Conservation (phyloP, 2,113 vertebrate genomes). For the Athene noctua region DNA sequence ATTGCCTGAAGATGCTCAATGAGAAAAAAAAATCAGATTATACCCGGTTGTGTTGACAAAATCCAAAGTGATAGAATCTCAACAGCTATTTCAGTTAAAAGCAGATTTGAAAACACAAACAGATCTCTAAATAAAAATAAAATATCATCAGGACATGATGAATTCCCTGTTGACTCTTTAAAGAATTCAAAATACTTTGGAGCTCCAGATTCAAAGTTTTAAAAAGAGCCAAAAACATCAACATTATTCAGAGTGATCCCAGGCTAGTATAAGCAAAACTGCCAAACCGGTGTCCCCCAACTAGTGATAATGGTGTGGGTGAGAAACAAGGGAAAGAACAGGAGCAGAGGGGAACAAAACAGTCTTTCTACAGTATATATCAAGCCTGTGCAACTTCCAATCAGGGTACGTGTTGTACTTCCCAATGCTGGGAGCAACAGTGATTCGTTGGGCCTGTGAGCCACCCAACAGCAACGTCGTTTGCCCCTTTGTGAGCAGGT, state of each 20-base stretch:
- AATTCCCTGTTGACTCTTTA: neutral
- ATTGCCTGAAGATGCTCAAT: neutral
- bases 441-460: rapidly evolving
- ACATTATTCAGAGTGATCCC: neutral
- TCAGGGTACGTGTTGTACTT: neutral
- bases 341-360: neutral
- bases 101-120: neutral
- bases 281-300: neutral
- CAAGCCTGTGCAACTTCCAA: neutral
- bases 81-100: neutral
- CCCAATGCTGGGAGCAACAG: neutral
- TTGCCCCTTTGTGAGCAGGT: rapidly evolving
- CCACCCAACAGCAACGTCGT: rapidly evolving
- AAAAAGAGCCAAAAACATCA: neutral
- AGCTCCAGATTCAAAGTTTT: neutral
- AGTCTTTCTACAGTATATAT: neutral
- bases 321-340: neutral
- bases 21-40: neutral
- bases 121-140: neutral
- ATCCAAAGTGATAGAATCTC: neutral
- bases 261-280: neutral
- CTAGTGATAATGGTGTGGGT: neutral
- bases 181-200: neutral
- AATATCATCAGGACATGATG: neutral
- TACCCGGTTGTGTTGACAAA: neutral